Evolutionary conservation across 2,888 invertebrate species (phyloP).

Genomic region (Brenthis hecate): DNA sequence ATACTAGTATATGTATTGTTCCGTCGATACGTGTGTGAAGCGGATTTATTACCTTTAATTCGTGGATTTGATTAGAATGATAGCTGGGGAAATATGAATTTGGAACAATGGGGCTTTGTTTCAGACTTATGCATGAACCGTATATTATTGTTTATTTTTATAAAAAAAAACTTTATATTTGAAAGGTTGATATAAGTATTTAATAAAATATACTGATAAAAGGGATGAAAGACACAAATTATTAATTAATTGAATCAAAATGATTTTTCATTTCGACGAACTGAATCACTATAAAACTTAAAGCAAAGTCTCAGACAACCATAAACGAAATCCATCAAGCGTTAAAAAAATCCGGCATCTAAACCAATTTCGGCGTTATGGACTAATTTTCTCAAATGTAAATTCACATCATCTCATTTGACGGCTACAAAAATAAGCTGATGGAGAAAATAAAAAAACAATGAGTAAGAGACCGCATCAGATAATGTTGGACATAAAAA

Average conservation of each 20-base stretch:
- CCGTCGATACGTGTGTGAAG: slow-evolving; percentile 55
- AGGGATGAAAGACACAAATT: not conserved
- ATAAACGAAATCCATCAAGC: slow-evolving; percentile 40
- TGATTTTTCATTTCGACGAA: not conserved
- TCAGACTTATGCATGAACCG: slow-evolving; percentile 18
- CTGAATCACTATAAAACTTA: slow-evolving; percentile 18
- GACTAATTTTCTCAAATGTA: slow-evolving; percentile 46
- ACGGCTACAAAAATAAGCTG: slow-evolving; percentile 43
- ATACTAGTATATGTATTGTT: slow-evolving; percentile 54
- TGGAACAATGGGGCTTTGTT: slow-evolving; percentile 40
- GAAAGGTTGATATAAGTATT: too few relatives aligned
- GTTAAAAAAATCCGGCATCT: slow-evolving; percentile 37
- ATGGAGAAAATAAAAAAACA: slow-evolving; percentile 56
- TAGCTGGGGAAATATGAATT: slow-evolving; percentile 45
- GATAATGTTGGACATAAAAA: slow-evolving; percentile 67
- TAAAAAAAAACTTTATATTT: not conserved
- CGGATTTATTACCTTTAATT: slow-evolving; percentile 68
- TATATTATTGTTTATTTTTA: slow-evolving; percentile 23
- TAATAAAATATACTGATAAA: too few relatives aligned
- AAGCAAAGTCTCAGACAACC: slow-evolving; percentile 32
- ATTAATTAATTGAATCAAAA: not conserved
- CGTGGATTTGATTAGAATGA: slow-evolving; percentile 53
- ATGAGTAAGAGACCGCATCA: slow-evolving; percentile 62
- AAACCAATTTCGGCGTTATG: slow-evolving; percentile 39
- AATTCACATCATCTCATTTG: slow-evolving; percentile 46